Percentiles rank a stretch among this genome's conserved stretches.
Evolutionary conservation across 2,113 vertebrate genomes (phyloP).

Genomic region (Oryzias curvinotus): DNA sequence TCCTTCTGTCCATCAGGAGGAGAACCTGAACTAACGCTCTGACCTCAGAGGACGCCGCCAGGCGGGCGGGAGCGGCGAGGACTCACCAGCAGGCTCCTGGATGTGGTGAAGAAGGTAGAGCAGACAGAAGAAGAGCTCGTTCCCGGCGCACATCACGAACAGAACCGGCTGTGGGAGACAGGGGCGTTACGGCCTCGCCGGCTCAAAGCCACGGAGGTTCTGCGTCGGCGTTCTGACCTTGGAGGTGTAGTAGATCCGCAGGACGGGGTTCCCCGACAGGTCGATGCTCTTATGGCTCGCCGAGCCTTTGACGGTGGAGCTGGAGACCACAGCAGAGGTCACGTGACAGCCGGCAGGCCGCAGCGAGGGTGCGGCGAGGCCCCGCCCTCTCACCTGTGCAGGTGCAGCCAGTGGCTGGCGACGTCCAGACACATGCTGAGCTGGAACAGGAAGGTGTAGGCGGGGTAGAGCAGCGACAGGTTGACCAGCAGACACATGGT

Average conservation of each 20-base stretch:
- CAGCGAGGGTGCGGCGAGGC: too few relatives aligned
- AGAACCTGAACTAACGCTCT: too few relatives aligned
- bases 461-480: conserved; percentile 86
- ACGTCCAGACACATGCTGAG: conserved; percentile 89
- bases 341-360: not conserved
- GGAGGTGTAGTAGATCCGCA: conserved; percentile 87
- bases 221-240: conserved; percentile 64
- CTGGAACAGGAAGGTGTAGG: conserved; percentile 85
- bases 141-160: conserved; percentile 88
- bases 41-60: not conserved
- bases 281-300: conserved; percentile 88
- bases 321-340: conserved; percentile 48
- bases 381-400: conserved; percentile 75
- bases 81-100: conserved; percentile 81
- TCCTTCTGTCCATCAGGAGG: too few relatives aligned
- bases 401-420: conserved; percentile 92
- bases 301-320: conserved; percentile 83
- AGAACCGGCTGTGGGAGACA: conserved; percentile 78
- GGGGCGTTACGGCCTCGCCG: not conserved
- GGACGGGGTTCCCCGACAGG: conserved; percentile 83
- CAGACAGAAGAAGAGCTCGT: conserved; percentile 89
- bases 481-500: conserved; percentile 94
- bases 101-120: conserved; percentile 83
- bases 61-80: not conserved
- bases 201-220: not conserved